A percentile compares a stretch with the other conserved stretches of the same genome.
Evolutionary conservation across 2,888 invertebrate species (phyloP).

Genomic region (Limenitis camilla): DNA sequence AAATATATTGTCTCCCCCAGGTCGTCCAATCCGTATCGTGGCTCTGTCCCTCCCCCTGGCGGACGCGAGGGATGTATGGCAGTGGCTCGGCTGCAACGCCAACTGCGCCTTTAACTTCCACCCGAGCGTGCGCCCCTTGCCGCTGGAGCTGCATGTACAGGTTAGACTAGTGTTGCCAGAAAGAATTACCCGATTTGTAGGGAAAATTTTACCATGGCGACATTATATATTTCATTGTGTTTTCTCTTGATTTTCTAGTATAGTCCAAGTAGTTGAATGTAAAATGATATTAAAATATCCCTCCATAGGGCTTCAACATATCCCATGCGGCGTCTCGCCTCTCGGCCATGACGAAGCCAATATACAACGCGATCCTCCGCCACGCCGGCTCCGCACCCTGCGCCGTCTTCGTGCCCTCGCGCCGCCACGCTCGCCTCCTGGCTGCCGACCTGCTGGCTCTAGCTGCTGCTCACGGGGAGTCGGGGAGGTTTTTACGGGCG

Average conservation of each 20-base stretch:
- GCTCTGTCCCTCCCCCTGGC: slow-evolving; percentile 94
- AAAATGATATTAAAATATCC: neutral
- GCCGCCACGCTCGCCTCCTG: slow-evolving; percentile 93
- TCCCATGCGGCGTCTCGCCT: slow-evolving; percentile 97
- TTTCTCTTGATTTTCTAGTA: too few species aligned
- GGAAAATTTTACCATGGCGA: too few species aligned
- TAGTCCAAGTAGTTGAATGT: too few species aligned
- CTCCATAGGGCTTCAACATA: slow-evolving; percentile 90
- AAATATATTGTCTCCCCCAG: slow-evolving; percentile 28
- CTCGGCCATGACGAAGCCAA: slow-evolving; percentile 98
- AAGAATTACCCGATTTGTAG: too few species aligned
- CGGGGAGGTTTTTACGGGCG: slow-evolving; percentile 92
- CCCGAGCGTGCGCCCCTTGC: slow-evolving; percentile 96
- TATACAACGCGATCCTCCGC: slow-evolving; percentile 92
- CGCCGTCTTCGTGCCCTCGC: slow-evolving; percentile 92
- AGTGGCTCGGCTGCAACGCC: slow-evolving; percentile 96
- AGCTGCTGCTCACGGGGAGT: slow-evolving; percentile 90
- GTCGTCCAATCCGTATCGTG: slow-evolving; percentile 91
- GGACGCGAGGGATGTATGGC: slow-evolving; percentile 95
- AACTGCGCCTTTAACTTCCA: slow-evolving; percentile 98
- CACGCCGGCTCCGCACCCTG: slow-evolving; percentile 90
- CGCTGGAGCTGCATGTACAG: slow-evolving; percentile 95
- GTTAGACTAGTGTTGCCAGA: slow-evolving; percentile 34
- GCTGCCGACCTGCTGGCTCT: slow-evolving; percentile 97
- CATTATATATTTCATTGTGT: too few species aligned